Conservation (phyloP, 64 coral and sea anemone species). For the Anthopleura sola region DNA sequence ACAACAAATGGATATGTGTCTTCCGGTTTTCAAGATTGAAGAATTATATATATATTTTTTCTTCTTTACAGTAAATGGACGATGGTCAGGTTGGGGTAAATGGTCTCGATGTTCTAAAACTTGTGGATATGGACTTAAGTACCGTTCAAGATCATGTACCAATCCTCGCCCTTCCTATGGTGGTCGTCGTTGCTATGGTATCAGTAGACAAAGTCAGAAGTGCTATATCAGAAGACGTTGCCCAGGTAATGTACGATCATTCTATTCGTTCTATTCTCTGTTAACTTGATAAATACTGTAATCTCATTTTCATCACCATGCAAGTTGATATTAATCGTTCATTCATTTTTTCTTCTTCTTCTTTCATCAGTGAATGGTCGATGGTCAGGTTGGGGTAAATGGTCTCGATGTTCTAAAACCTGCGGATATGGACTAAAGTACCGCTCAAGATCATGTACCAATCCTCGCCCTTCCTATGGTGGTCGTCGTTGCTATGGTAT, state of each 20-base stretch:
- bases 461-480: constrained; percentile 41
- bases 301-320: neutral
- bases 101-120: constrained; percentile 38
- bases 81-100: constrained; percentile 36
- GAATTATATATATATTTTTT: no score
- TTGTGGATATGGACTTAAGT: constrained; percentile 31
- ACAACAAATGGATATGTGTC: neutral
- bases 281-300: neutral
- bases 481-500: constrained; percentile 22
- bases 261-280: no score
- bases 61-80: neutral
- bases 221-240: constrained; percentile 3
- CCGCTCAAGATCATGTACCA: constrained; percentile 37
- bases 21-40: no score
- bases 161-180: constrained; percentile 46
- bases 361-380: constrained; percentile 25
- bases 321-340: no score
- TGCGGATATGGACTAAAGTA: constrained; percentile 34
- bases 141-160: constrained; percentile 35
- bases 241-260: no score
- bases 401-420: constrained; percentile 33
- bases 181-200: constrained; percentile 23
- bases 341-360: no score
- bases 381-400: constrained; percentile 40
- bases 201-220: neutral